Percentiles rank a stretch among this genome's conserved stretches.
These are phyloP conservation scores for Hyles euphorbiae DNA, from an alignment of 1,140 invertebrate genomes.

Conservation along the genomic window DNA sequence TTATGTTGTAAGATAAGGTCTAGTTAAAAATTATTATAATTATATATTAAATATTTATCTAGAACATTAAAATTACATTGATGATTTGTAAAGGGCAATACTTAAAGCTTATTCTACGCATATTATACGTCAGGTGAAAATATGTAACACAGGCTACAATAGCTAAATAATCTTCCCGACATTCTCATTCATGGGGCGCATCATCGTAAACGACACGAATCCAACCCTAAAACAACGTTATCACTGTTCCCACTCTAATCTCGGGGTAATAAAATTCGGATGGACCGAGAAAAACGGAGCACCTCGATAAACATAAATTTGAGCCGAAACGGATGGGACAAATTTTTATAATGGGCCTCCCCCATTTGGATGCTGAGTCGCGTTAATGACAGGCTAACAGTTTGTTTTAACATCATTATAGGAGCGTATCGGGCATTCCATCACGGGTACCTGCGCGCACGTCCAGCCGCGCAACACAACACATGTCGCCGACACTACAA, in stretches of 20 bases:
- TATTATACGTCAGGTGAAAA: no score
- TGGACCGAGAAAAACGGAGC: constrained; percentile 63
- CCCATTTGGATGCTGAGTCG: constrained; percentile 63
- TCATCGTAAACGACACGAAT: constrained; percentile 44
- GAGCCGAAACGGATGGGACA: constrained; percentile 71
- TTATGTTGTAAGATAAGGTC: no score
- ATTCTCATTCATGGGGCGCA: constrained; percentile 43
- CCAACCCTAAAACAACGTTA: constrained; percentile 65
- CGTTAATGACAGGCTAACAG: constrained; percentile 73
- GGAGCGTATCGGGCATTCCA: constrained; percentile 71
- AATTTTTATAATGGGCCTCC: constrained; percentile 74
- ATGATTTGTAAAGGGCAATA: no score
- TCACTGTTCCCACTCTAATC: constrained; percentile 69
- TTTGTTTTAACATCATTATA: constrained; percentile 76
- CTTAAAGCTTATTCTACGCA: no score
- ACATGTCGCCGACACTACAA: constrained; percentile 5
- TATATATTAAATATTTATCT: no score
- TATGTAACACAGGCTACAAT: no score
- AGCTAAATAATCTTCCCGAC: no score
- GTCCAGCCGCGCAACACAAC: not conserved
- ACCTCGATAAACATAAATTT: constrained; percentile 73
- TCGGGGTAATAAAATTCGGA: constrained; percentile 69
- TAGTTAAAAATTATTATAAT: no score
- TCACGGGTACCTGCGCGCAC: constrained; percentile 55
- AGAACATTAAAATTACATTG: no score